Evolutionary conservation across 2,797 vertebrate genomes (phyloP).

Genomic region (Muscicapa striata): DNA sequence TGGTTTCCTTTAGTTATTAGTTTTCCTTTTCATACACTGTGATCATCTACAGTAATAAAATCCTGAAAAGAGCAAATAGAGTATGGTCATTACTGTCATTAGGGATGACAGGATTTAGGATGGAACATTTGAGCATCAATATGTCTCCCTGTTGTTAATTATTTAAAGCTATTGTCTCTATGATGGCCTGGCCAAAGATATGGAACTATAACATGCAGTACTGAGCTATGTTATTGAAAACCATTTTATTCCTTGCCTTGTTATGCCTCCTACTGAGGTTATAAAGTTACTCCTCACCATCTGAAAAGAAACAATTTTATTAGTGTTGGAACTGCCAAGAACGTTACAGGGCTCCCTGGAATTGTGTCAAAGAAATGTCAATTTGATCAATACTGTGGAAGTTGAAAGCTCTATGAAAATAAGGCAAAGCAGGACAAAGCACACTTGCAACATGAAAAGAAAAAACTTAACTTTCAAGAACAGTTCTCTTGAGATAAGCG

Average conservation of each 20-base stretch:
- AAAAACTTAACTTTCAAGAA: background rate
- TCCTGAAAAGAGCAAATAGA: background rate
- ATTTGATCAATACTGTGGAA: background rate
- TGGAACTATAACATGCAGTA: background rate
- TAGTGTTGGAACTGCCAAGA: background rate
- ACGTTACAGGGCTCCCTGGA: background rate
- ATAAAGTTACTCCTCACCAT: background rate
- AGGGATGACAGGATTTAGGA: background rate
- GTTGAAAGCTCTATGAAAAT: background rate
- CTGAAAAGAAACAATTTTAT: background rate
- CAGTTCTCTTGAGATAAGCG: background rate
- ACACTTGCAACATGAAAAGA: background rate
- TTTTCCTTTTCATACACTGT: background rate
- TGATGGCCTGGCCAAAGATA: background rate
- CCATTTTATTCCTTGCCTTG: background rate
- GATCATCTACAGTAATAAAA: background rate
- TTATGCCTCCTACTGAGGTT: background rate
- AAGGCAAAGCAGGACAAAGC: background rate
- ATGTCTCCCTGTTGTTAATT: background rate
- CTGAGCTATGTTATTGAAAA: accelerated
- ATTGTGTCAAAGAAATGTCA: background rate
- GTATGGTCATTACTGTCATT: background rate
- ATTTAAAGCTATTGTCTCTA: background rate
- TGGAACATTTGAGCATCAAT: background rate
- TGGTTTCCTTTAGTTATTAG: background rate